These are phyloP conservation scores for Brachyrhaphis roseni DNA, from an alignment of 2,797 vertebrate genomes.

Conservation along the genomic window DNA sequence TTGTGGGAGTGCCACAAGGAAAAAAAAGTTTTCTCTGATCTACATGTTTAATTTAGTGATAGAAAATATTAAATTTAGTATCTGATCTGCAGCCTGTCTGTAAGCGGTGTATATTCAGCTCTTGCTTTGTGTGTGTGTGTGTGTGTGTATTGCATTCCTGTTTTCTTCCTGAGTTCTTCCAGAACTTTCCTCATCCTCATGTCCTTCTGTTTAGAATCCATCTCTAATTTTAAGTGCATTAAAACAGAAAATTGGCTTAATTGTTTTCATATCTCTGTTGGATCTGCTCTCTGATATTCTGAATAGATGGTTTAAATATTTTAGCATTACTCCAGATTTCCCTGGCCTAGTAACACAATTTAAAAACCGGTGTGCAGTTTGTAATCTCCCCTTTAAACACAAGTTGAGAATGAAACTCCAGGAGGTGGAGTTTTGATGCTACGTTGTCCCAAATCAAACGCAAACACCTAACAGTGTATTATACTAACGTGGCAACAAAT, in stretches of 20 bases:
- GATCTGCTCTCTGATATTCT: too few relatives aligned
- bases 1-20: not conserved
- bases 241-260: not conserved
- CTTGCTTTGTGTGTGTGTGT: too few relatives aligned
- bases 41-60: not conserved
- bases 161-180: not conserved
- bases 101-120: too few relatives aligned
- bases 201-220: not conserved
- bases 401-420: too few relatives aligned
- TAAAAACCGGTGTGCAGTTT: too few relatives aligned
- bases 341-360: too few relatives aligned
- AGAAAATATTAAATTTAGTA: not conserved
- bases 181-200: not conserved
- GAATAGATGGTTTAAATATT: too few relatives aligned
- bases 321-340: too few relatives aligned
- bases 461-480: not conserved
- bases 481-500: not conserved
- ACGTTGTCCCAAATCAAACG: not conserved
- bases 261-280: too few relatives aligned
- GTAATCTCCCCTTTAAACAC: too few relatives aligned
- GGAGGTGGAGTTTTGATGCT: too few relatives aligned
- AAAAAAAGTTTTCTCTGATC: not conserved
- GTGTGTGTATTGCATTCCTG: not conserved
- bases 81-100: not conserved
- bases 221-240: not conserved